Conservation (phyloP, 2,113 vertebrate genomes). For the Nesoenas mayeri region DNA sequence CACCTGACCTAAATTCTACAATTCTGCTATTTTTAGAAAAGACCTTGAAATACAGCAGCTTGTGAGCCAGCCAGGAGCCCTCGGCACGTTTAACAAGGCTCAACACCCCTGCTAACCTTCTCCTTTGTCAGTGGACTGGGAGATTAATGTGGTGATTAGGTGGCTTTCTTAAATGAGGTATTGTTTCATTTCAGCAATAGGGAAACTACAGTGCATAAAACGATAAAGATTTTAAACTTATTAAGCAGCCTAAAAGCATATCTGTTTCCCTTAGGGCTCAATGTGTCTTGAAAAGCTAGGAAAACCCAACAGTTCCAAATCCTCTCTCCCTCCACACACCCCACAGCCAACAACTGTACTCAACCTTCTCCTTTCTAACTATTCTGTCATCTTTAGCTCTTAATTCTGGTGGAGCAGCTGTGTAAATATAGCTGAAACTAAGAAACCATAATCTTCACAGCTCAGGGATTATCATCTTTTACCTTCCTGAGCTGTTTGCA, state of each 20-base stretch:
- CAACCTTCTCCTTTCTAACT: neutral
- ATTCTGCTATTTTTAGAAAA: slow-evolving; percentile 34
- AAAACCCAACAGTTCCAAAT: neutral
- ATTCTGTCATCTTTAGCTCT: slow-evolving; percentile 20
- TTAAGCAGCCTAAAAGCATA: neutral
- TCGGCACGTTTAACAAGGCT: neutral
- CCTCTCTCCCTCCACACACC: neutral
- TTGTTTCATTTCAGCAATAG: slow-evolving; percentile 59
- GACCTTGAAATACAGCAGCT: neutral
- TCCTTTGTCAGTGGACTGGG: neutral
- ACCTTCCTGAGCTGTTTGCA: neutral
- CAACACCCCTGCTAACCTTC: neutral
- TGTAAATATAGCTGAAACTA: slow-evolving; percentile 30
- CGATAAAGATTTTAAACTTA: slow-evolving; percentile 28
- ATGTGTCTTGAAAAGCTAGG: neutral
- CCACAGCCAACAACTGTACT: neutral
- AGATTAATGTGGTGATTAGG: slow-evolving; percentile 32
- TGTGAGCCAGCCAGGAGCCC: neutral
- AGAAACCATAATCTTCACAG: slow-evolving; percentile 11
- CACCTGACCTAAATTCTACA: neutral
- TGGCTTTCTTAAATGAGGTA: slow-evolving; percentile 13
- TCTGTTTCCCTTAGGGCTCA: neutral
- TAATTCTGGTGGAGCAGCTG: neutral
- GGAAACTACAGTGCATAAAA: slow-evolving; percentile 2
- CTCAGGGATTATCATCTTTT: slow-evolving; percentile 2